phyloP scores from a whole-genome alignment of 1,140 invertebrate genomes.

The Bombus haemorrhoidalis region DNA sequence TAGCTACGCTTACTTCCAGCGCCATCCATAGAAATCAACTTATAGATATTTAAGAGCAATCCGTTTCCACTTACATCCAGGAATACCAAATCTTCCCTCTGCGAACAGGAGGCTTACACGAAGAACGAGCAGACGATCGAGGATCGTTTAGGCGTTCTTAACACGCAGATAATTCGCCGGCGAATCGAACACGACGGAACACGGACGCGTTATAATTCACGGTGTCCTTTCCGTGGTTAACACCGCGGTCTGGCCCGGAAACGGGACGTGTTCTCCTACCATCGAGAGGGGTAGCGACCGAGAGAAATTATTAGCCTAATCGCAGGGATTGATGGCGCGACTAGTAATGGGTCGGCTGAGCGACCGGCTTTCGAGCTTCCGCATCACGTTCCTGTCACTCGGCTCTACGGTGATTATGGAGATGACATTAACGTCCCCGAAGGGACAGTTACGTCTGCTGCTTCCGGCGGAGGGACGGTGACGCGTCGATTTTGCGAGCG shows the following conservation, averaged over 20 bases:
- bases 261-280: slow-evolving; percentile 14
- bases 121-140: too few relatives aligned
- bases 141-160: neutral
- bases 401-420: slow-evolving; percentile 52
- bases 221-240: slow-evolving; percentile 34
- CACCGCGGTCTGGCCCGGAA: slow-evolving; percentile 11
- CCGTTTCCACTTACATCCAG: too few relatives aligned
- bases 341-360: slow-evolving; percentile 43
- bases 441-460: slow-evolving; percentile 21
- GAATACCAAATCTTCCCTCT: too few relatives aligned
- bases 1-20: neutral
- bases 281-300: neutral
- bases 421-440: slow-evolving; percentile 49
- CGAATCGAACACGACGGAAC: slow-evolving; percentile 6
- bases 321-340: slow-evolving; percentile 59
- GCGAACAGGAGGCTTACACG: too few relatives aligned
- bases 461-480: neutral
- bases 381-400: slow-evolving; percentile 51
- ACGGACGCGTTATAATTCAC: slow-evolving; percentile 48
- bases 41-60: too few relatives aligned
- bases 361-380: slow-evolving; percentile 49
- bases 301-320: slow-evolving; percentile 63
- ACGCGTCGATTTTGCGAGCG: slow-evolving; percentile 4
- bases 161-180: slow-evolving; percentile 22
- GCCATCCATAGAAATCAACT: neutral